Conservation (phyloP, 2,888 invertebrate genomes). For the Drosophila kambysellisi region DNA sequence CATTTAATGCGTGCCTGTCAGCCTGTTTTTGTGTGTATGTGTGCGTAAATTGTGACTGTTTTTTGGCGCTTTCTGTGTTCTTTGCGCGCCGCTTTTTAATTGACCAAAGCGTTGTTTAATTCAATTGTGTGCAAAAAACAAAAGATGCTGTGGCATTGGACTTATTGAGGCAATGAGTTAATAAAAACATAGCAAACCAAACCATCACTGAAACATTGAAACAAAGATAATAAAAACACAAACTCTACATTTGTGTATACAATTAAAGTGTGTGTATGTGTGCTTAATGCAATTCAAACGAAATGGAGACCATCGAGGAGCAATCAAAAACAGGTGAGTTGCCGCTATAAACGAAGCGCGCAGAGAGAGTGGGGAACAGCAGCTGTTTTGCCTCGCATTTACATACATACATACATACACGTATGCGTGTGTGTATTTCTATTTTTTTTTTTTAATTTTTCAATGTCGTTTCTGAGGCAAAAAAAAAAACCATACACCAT, state of each 20-base stretch:
- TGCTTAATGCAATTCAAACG: conserved; percentile 45
- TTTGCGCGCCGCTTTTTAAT: conserved; percentile 72
- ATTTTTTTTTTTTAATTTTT: conserved; percentile 47
- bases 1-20: conserved; percentile 16
- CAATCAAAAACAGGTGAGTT: conserved; percentile 83
- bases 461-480: conserved; percentile 59
- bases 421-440: not conserved
- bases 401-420: conserved; percentile 5
- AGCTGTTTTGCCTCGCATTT: conserved; percentile 38
- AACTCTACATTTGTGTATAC: conserved; percentile 47
- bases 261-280: conserved; percentile 39
- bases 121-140: conserved; percentile 45
- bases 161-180: conserved; percentile 39
- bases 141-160: conserved; percentile 38
- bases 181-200: conserved; percentile 50
- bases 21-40: conserved; percentile 28
- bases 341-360: not conserved
- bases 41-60: conserved; percentile 41
- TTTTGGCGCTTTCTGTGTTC: conserved; percentile 27
- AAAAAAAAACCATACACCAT: not conserved
- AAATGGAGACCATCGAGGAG: conserved; percentile 84
- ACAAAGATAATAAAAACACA: conserved; percentile 17
- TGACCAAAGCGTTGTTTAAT: conserved; percentile 51
- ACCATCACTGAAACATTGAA: conserved; percentile 20
- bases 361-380: conserved; percentile 18